Conservation (phyloP, 2,113 vertebrate species). For the Bagarius yarrelli region DNA sequence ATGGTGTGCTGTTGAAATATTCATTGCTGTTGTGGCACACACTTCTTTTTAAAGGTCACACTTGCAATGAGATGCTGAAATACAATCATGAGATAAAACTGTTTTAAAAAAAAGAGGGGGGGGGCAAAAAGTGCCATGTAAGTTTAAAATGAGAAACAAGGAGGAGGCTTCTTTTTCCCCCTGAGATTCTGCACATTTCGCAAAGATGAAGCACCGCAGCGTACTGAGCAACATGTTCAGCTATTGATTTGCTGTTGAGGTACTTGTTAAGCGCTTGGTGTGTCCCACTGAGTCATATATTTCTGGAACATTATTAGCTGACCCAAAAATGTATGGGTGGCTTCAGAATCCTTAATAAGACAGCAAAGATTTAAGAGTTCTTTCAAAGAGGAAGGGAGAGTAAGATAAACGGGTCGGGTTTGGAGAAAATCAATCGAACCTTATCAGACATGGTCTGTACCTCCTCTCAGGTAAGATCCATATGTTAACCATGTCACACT, state of each 20-base stretch:
- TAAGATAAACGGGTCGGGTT: constrained; percentile 1
- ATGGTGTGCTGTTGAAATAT: constrained; percentile 45
- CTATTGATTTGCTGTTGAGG: constrained; percentile 41
- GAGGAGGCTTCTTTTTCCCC: constrained; percentile 17
- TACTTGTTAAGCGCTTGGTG: constrained; percentile 42
- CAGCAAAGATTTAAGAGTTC: constrained; percentile 37
- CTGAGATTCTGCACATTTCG: constrained; percentile 31
- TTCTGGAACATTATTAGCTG: constrained; percentile 34
- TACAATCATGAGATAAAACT: constrained; percentile 28
- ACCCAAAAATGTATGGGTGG: constrained; percentile 31
- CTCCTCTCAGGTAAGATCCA: constrained; percentile 39
- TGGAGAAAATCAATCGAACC: constrained; percentile 35
- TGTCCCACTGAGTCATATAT: constrained; percentile 35
- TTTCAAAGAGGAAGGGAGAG: constrained; percentile 23
- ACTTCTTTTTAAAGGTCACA: constrained; percentile 33
- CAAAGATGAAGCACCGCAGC: constrained; percentile 24
- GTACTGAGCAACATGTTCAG: constrained; percentile 38
- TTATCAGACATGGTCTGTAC: constrained; percentile 39
- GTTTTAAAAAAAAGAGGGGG: constrained; percentile 15
- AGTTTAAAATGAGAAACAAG: constrained; percentile 33
- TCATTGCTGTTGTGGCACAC: constrained; percentile 38
- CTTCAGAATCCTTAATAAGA: constrained; percentile 38
- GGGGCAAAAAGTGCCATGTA: constrained; percentile 31
- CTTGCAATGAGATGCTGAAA: constrained; percentile 32
- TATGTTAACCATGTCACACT: constrained; percentile 34